Evolutionary conservation across 2,797 vertebrate genomes (phyloP), one percentile per base, ranked within the genome.

Genomic region (Fistularia tabacaria): DNA sequence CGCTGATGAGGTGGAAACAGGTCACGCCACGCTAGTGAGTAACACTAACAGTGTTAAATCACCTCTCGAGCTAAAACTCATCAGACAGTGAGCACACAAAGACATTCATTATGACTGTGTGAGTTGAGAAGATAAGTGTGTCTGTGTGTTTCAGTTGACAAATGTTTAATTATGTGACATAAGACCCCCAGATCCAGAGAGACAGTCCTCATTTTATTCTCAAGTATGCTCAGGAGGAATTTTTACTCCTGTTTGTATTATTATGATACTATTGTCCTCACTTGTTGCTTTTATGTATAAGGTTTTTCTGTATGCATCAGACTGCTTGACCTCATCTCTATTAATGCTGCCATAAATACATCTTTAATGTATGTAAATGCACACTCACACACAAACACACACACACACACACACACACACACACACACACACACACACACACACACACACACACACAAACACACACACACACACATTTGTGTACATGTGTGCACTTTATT

Each of bases 21-120:
- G 77, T 73, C 77, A n/a, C 67, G 81, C 85, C 80, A 62, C 59
- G 73, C 60, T 60, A 38, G 79, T 58, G 73, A 82, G 64, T 66
- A 82, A 88, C 77, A 81, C 71, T 62, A 81, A 80, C 77, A 80
- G 53, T 78, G 69, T 51, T 89, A 87, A 88, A 89, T 89, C 86
- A 86, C 75, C 64, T 51, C 63, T 56, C 55, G 80, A 83, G 73
- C 74, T 82, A 77, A 25, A 85, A 83, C 76, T 69, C 71, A 77
- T 85, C 77, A 63, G 76, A 74, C 64, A 14, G 42, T 46, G 38
- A 57, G 46, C 59, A 59, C 62, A 66, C 49, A 76, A 54, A 80
- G 39, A 73, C 55, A 64, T 43, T 55, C 44, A 58, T 60, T 68
- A 58, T 46, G 66, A 64, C 36, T 36, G 38, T 63, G 66, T 63